Evolutionary conservation across 1,140 invertebrate genomes (phyloP), one percentile per base, ranked within the genome.

Genomic region (Drosophila ohnishii): DNA sequence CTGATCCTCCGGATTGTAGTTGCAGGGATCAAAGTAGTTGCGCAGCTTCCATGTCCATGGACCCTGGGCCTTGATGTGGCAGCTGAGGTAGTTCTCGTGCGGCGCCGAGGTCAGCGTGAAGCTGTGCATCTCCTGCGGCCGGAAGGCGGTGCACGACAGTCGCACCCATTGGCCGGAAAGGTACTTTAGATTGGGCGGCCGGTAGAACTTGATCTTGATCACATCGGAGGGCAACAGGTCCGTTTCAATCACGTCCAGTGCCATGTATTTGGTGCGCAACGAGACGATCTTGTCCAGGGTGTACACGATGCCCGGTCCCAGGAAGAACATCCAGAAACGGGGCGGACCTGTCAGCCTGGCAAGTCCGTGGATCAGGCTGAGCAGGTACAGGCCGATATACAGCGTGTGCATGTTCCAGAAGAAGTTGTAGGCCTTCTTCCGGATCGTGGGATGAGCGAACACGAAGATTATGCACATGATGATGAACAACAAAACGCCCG

Each of bases 21-120:
- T 98, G 87, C 96, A 96, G 2, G 98, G 97, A 92, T 99, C 98
- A 90, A 99, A 99, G 86, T 98, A 98, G 91, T 99, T 98, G 40
- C 98, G 94, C 2, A 99, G 92, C 87, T 99, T 99, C 98, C 98
- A 99, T 0, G 99, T 99, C 98, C 98, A 99, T 0, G 98, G 99
- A 1, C 99, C 99, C 91, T 99, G 97, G 0, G 98, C 98, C 92
- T 99, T 99, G 70, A 99, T 99, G 91, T 99, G 98, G 78, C 99
- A 97, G 2, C 97, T 98, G 1, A 99, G 93, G 85, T 96, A 98
- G 92, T 99, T 99, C 91, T 99, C 98, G 85, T 99, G 98, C 0
- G 99, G 99, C 2, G 98, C 98, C 13, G 98, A 99, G 1, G 99
- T 99, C 45, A 99, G 92, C 0, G 99, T 99, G 87, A 99, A 99